A percentile compares a stretch with the other conserved stretches of the same genome.
phyloP scores from a whole-genome alignment of 2,888 invertebrate species.

The Agonopterix arenella region DNA sequence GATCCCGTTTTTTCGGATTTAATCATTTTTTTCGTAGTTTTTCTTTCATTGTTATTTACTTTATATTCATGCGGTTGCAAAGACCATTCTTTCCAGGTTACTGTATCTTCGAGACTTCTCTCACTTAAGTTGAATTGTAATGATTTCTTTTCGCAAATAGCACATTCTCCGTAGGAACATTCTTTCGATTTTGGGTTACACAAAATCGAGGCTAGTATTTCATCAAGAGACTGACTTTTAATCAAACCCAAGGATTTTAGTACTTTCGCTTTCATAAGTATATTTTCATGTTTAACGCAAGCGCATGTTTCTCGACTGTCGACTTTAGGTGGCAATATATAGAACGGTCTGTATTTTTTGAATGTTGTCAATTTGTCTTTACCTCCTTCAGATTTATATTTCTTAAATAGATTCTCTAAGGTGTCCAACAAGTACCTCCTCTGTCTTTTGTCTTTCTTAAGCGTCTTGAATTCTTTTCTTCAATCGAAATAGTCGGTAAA shows the following conservation, averaged over 20 bases:
- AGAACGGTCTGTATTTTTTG: slow-evolving; percentile 16
- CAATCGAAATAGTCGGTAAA: too few relatives aligned
- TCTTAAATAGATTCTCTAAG: too few relatives aligned
- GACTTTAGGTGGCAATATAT: slow-evolving; percentile 15
- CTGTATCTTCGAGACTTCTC: not conserved
- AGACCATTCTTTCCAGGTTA: not conserved
- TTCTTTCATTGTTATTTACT: not conserved
- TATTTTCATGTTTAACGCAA: slow-evolving; percentile 16
- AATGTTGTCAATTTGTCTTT: too few relatives aligned
- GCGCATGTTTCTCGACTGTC: slow-evolving; percentile 14
- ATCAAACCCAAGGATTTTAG: not conserved
- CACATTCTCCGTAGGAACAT: not conserved
- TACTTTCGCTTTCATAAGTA: not conserved
- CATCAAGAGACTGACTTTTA: not conserved
- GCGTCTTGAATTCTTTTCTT: too few relatives aligned
- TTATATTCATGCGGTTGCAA: not conserved
- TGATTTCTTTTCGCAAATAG: not conserved
- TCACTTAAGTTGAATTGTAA: not conserved
- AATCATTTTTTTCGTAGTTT: not conserved
- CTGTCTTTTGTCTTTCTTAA: too few relatives aligned
- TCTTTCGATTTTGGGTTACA: not conserved
- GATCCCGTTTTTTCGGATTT: slow-evolving; percentile 1
- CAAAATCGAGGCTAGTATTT: not conserved
- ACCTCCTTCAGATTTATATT: too few relatives aligned
- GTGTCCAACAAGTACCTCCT: too few relatives aligned